Evolutionary conservation across 2,797 vertebrate species (phyloP).

Genomic region (Notamacropus eugenii): DNA sequence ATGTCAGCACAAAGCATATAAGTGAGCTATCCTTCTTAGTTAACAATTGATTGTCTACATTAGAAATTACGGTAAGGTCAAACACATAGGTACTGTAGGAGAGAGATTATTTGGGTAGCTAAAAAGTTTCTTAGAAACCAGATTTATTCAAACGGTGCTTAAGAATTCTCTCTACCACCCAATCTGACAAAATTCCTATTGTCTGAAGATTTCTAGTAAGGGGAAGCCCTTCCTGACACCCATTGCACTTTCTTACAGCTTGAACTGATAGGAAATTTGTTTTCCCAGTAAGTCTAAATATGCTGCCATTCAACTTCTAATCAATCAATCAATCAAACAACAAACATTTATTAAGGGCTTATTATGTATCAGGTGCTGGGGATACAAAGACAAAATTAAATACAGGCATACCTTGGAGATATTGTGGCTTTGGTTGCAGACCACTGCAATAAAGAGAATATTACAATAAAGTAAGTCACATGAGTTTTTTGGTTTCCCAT

Average conservation of each 20-base stretch:
- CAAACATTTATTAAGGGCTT: background rate
- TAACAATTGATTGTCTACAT: rapidly evolving
- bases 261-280: background rate
- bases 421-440: background rate
- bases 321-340: background rate
- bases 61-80: rapidly evolving
- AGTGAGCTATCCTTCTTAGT: background rate
- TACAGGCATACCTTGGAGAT: background rate
- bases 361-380: background rate
- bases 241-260: background rate
- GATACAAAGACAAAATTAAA: background rate
- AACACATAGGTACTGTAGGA: rapidly evolving
- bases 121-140: background rate
- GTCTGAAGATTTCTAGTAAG: background rate
- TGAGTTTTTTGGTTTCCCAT: background rate
- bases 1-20: background rate
- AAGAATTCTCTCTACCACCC: background rate
- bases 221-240: background rate
- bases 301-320: background rate
- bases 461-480: background rate
- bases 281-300: background rate
- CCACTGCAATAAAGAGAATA: background rate
- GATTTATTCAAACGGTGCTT: background rate
- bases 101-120: background rate
- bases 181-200: background rate